phyloP scores from a whole-genome alignment of 2,113 vertebrate species.

The Tychaedon coryphoeus region DNA sequence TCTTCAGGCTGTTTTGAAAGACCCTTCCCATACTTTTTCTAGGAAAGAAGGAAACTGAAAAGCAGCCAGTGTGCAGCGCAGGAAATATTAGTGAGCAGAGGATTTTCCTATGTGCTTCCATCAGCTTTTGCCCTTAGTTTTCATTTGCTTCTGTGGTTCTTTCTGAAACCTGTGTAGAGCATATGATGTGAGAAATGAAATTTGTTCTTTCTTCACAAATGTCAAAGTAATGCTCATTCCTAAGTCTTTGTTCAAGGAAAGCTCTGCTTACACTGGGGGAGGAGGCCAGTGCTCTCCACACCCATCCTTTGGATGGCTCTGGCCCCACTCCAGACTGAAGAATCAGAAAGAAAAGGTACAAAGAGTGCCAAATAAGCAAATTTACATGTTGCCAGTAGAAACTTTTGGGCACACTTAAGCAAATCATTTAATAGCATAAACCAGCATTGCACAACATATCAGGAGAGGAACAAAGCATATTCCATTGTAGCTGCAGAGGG shows the following conservation, averaged over 20 bases:
- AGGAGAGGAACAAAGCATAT: background rate
- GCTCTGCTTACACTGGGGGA: background rate
- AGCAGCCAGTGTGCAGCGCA: background rate
- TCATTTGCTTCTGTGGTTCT: accelerated
- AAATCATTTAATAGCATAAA: background rate
- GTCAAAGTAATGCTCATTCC: background rate
- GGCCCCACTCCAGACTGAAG: background rate
- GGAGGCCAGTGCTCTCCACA: background rate
- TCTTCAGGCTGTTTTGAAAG: background rate
- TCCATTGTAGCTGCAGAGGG: background rate
- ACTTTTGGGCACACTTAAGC: background rate
- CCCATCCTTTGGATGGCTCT: background rate
- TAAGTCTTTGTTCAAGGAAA: background rate
- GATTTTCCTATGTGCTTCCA: background rate
- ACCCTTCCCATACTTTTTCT: background rate
- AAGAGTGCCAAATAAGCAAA: background rate
- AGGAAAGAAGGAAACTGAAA: background rate
- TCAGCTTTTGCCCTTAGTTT: background rate
- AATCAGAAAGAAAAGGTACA: background rate
- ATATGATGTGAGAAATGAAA: background rate
- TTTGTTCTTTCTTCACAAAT: background rate
- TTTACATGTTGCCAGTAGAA: background rate
- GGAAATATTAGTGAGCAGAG: background rate
- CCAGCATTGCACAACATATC: background rate
- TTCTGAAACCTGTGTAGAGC: background rate